phyloP scores from a whole-genome alignment of 2,113 vertebrate species.

The Sinocyclocheilus maitianheensis region DNA sequence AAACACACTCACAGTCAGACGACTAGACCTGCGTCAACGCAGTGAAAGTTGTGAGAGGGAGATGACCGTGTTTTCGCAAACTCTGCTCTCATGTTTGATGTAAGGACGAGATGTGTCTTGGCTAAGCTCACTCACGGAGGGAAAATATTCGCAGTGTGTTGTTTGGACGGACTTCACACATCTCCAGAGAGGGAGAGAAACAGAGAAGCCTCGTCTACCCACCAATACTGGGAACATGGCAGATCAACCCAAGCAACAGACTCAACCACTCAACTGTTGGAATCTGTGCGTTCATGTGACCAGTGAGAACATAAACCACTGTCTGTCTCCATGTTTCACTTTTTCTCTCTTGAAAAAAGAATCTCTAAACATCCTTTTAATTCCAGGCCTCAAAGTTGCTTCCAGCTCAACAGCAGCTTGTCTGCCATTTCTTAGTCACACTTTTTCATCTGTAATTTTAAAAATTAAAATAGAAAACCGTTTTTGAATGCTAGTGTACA shows the following conservation, averaged over 20 bases:
- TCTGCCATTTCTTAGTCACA: background rate
- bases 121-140: conserved; percentile 61
- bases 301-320: conserved; percentile 11
- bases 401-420: background rate
- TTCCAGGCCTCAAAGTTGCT: background rate
- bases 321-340: background rate
- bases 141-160: conserved; percentile 74
- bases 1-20: conserved; percentile 50
- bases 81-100: conserved; percentile 74
- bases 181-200: conserved; percentile 41
- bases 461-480: background rate
- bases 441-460: background rate
- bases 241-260: background rate
- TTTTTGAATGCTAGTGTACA: no score
- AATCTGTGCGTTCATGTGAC: conserved; percentile 50
- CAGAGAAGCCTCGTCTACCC: conserved; percentile 28
- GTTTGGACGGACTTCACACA: conserved; percentile 77
- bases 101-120: conserved; percentile 59
- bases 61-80: conserved; percentile 58
- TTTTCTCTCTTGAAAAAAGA: background rate
- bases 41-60: conserved; percentile 38
- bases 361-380: conserved; percentile 6
- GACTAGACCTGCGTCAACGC: conserved; percentile 41
- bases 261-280: conserved; percentile 1
- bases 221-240: conserved; percentile 29